Evolutionary conservation across 35 echinoderm and acorn worm species (phyloP), one percentile per base, ranked within the genome.

Genomic region (Ophiothrix spiculata): DNA sequence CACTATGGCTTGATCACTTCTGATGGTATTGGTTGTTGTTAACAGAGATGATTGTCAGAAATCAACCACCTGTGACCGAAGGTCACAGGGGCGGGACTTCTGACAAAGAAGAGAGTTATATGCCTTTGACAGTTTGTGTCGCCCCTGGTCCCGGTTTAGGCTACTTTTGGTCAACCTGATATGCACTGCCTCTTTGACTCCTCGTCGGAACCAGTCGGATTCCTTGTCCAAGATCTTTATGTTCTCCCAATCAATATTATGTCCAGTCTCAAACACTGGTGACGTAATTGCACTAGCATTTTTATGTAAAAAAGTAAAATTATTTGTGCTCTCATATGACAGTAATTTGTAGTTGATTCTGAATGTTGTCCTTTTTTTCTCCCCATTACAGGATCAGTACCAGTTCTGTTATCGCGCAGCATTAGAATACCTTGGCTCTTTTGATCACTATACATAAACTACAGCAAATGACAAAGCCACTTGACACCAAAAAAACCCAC

Each of bases 341-440:
- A 56, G 8, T 25, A 32, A 33, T 37, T 82, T 35, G 80, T 38
- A 38, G 33, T 78, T 0, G 36, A 1, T 39, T 85, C 0, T 85
- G 21, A 28, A n/a, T 79, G 84, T 75, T 80, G 87, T 83, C 80
- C 29, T 91, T 77, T 82, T 89, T 39, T 83, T 77, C 56, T 63
- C 12, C 1, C 82, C 14, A 31, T 73, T 54, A 17, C 40, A 98
- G 95, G 96, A 99, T 78, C 96, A 99, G 85, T 99, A 99, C 74
- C 96, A 99, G 87, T 99, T 99, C 89, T 94, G 92, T 83, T 99
- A 99, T 86, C 83, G 89, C 33, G 96, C 96, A 75, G 96, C 96
- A 33, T 84, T 94, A 78, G 96, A 99, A 56, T 99, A 99, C 56
- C 84, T 99, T 54, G 96, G 96, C n/a, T 99, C 96, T 10, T 99